Conservation (phyloP, 2,113 vertebrate species). For the Tachysurus fulvidraco region DNA sequence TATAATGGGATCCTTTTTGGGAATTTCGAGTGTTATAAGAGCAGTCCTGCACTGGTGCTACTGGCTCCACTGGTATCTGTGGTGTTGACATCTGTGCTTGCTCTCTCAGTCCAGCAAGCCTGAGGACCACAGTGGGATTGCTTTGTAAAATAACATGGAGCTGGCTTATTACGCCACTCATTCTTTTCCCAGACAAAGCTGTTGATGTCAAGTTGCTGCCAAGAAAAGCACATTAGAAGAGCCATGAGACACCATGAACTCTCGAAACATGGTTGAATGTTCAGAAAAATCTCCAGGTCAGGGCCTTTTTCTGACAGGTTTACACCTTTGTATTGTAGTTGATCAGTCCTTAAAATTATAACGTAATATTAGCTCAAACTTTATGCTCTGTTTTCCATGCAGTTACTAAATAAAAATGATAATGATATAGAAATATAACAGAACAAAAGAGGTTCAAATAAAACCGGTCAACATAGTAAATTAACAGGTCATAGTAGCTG, state of each 20-base stretch:
- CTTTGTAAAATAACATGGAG: conserved; percentile 42
- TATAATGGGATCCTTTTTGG: neutral
- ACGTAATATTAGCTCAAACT: neutral
- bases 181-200: conserved; percentile 57
- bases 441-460: neutral
- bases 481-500: neutral
- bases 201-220: conserved; percentile 54
- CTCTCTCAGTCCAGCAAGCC: conserved; percentile 9
- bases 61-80: conserved; percentile 47
- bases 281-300: conserved; percentile 45
- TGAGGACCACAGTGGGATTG: conserved; percentile 13
- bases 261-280: conserved; percentile 45
- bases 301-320: conserved; percentile 48
- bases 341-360: neutral
- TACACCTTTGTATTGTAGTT: neutral
- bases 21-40: neutral
- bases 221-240: conserved; percentile 60
- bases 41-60: conserved; percentile 38
- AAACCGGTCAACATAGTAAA: neutral
- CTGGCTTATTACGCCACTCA: conserved; percentile 52
- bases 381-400: neutral
- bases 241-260: conserved; percentile 54
- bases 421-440: neutral
- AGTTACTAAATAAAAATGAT: neutral
- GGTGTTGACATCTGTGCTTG: conserved; percentile 36